A percentile compares a stretch with the other conserved stretches of the same genome.
These are phyloP conservation scores for Limnephilus rhombicus DNA, from an alignment of 2,888 invertebrate species.

Conservation along the genomic window DNA sequence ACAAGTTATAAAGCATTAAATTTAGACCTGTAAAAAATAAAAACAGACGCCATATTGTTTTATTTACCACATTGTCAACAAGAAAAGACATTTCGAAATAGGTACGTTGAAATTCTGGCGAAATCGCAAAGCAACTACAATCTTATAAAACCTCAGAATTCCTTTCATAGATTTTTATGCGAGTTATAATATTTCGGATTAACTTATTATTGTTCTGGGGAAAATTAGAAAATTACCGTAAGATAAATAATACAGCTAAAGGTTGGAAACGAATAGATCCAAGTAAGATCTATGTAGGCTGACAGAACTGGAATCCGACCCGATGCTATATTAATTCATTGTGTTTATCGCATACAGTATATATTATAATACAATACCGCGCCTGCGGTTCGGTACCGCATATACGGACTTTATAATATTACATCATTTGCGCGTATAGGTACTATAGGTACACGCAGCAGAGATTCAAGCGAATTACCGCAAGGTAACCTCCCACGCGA, in stretches of 20 bases:
- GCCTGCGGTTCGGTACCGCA: not conserved
- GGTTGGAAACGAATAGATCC: not conserved
- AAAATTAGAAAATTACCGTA: not conserved
- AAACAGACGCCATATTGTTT: not conserved
- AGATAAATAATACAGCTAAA: not conserved
- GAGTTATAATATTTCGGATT: no score
- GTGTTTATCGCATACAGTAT: not conserved
- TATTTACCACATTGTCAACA: no score
- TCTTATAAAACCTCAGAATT: not conserved
- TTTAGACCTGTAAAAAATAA: not conserved
- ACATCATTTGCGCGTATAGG: not conserved
- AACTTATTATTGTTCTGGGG: not conserved
- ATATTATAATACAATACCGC: not conserved
- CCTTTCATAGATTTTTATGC: not conserved
- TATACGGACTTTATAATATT: not conserved
- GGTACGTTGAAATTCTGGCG: no score
- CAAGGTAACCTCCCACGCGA: not conserved
- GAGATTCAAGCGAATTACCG: not conserved
- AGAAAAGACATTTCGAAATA: no score
- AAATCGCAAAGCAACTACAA: no score
- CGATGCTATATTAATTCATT: not conserved
- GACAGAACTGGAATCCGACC: not conserved
- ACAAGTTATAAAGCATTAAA: not conserved
- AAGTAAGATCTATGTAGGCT: not conserved
- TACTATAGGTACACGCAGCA: not conserved